phyloP scores from a whole-genome alignment of 2,888 invertebrate genomes.

The Oxytorus armatus region DNA sequence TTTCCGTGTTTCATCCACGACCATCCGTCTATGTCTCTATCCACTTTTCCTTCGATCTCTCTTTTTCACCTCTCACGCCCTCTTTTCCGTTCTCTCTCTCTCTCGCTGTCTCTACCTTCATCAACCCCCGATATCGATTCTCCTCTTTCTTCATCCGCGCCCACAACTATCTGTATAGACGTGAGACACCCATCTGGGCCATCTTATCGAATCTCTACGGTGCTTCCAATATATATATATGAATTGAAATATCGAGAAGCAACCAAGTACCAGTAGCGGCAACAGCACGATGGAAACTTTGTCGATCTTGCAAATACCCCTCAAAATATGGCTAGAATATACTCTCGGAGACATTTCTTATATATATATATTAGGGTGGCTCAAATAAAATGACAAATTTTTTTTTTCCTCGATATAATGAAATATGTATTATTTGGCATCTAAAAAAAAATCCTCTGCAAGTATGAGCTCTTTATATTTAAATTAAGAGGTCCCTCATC shows the following conservation, averaged over 20 bases:
- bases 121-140: constrained; percentile 28
- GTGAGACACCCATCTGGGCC: constrained; percentile 45
- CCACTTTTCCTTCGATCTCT: constrained; percentile 39
- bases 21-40: constrained; percentile 61
- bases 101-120: not conserved
- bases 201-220: constrained; percentile 47
- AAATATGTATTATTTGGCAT: too few species aligned
- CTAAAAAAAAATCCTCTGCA: too few species aligned
- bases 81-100: not conserved
- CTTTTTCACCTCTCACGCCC: constrained; percentile 19
- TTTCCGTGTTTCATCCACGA: constrained; percentile 44
- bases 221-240: constrained; percentile 29
- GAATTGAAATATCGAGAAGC: constrained; percentile 45
- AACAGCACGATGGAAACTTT: constrained; percentile 49
- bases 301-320: constrained; percentile 41
- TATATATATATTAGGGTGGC: too few species aligned
- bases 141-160: constrained; percentile 4
- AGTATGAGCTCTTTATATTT: too few species aligned
- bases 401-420: too few species aligned
- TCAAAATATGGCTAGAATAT: too few species aligned
- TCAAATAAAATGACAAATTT: too few species aligned
- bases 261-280: not conserved
- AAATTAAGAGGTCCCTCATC: too few species aligned
- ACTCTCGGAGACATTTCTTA: too few species aligned
- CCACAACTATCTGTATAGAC: constrained; percentile 1